Conservation (phyloP, 2,113 vertebrate genomes). For the Bagarius yarrelli region DNA sequence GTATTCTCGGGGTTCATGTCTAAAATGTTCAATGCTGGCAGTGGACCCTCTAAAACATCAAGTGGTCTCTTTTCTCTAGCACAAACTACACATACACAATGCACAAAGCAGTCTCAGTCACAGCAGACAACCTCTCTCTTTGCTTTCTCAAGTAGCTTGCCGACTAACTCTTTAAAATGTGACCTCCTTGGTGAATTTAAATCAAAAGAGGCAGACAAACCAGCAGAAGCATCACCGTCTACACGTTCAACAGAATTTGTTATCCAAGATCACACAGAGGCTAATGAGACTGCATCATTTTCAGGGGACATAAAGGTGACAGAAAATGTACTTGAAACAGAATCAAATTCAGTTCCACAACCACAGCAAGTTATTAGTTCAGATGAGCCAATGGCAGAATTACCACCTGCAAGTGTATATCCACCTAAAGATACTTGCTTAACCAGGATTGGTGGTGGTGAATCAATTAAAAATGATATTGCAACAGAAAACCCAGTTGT, state of each 20-base stretch:
- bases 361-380: neutral
- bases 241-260: slow-evolving; percentile 4
- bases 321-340: slow-evolving; percentile 9
- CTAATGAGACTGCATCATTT: slow-evolving; percentile 33
- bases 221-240: slow-evolving; percentile 39
- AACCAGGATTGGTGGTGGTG: slow-evolving; percentile 30
- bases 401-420: slow-evolving; percentile 4
- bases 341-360: neutral
- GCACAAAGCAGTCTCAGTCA: slow-evolving; percentile 59
- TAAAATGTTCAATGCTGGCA: slow-evolving; percentile 72
- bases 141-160: slow-evolving; percentile 68
- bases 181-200: slow-evolving; percentile 82
- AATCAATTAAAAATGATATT: slow-evolving; percentile 43
- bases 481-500: slow-evolving; percentile 56
- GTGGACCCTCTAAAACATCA: slow-evolving; percentile 67
- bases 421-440: neutral
- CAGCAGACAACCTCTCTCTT: slow-evolving; percentile 78
- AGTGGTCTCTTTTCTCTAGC: slow-evolving; percentile 69
- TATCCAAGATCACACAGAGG: slow-evolving; percentile 39
- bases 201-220: slow-evolving; percentile 57
- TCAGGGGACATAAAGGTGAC: slow-evolving; percentile 3
- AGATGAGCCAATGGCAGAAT: neutral
- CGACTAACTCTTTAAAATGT: slow-evolving; percentile 70
- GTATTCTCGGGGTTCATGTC: slow-evolving; percentile 84
- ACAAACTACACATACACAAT: slow-evolving; percentile 59